These are phyloP conservation scores for Prietella phreatophila DNA, from an alignment of 2,113 vertebrate genomes.

Conservation along the genomic window DNA sequence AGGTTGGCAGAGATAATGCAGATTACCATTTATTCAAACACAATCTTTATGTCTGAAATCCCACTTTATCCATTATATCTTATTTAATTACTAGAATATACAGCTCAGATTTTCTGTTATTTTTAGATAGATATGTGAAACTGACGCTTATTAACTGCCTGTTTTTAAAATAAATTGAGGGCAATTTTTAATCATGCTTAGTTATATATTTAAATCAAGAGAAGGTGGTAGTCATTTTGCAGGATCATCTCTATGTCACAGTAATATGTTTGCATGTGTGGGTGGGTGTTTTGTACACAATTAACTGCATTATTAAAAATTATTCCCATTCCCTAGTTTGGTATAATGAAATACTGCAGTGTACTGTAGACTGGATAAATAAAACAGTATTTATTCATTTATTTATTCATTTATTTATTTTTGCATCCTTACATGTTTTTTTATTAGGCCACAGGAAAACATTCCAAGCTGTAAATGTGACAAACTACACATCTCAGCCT, in stretches of 20 bases:
- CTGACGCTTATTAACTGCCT: not conserved
- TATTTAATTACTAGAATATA: not conserved
- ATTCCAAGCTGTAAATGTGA: not conserved
- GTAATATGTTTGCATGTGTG: slow-evolving; percentile 4
- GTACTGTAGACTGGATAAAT: not conserved
- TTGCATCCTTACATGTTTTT: not conserved
- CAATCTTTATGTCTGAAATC: not conserved
- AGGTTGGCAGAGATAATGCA: not conserved
- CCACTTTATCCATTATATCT: not conserved
- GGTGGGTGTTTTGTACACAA: not conserved
- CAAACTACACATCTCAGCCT: not conserved
- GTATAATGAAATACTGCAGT: not conserved
- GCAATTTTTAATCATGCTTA: not conserved
- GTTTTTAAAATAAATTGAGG: not conserved
- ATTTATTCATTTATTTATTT: not conserved
- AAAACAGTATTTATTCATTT: not conserved
- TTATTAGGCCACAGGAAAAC: slow-evolving; percentile 1
- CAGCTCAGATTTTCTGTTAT: not conserved
- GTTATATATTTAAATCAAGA: not conserved
- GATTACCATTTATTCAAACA: not conserved
- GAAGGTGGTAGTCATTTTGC: not conserved
- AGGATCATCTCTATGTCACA: not conserved
- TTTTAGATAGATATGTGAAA: not conserved
- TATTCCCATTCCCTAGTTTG: not conserved
- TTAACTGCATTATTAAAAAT: not conserved